A percentile compares a stretch with the other conserved stretches of the same genome.
These are phyloP conservation scores for Acleris literana DNA, from an alignment of 2,888 invertebrate species.

Conservation along the genomic window DNA sequence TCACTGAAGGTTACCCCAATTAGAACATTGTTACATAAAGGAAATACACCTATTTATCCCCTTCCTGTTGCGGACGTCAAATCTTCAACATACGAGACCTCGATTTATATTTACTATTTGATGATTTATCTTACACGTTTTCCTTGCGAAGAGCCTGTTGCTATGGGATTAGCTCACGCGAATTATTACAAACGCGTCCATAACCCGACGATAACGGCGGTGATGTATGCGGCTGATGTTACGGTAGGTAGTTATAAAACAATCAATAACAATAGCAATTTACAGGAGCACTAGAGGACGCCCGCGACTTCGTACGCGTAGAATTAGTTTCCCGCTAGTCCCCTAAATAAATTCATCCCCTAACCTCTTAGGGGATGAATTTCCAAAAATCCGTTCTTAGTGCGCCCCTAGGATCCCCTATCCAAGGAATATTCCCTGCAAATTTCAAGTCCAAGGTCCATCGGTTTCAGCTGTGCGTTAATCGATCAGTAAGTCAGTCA, in stretches of 20 bases:
- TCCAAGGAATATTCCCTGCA: no score
- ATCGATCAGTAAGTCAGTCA: no score
- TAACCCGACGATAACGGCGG: constrained; percentile 42
- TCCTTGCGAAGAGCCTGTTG: constrained; percentile 71
- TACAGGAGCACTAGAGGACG: neutral
- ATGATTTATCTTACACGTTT: constrained; percentile 64
- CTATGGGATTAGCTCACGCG: constrained; percentile 55
- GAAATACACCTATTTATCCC: neutral
- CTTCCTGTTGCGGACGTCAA: constrained; percentile 14
- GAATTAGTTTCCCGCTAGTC: no score
- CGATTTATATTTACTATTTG: constrained; percentile 54
- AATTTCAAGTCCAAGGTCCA: no score
- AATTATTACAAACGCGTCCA: constrained; percentile 53
- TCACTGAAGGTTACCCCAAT: no score
- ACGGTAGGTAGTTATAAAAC: constrained; percentile 25
- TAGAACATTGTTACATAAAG: constrained; percentile 7
- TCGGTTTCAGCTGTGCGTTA: no score
- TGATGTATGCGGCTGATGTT: constrained; percentile 32
- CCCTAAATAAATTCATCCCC: no score
- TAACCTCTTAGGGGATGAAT: no score
- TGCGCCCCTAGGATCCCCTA: no score
- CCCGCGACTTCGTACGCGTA: no score
- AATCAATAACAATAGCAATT: constrained; percentile 7
- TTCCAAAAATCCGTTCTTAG: no score
- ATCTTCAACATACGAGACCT: constrained; percentile 48